A percentile compares a stretch with the other conserved stretches of the same genome.
phyloP scores from a whole-genome alignment of 2,113 vertebrate species.

The Phyllopteryx taeniolatus region DNA sequence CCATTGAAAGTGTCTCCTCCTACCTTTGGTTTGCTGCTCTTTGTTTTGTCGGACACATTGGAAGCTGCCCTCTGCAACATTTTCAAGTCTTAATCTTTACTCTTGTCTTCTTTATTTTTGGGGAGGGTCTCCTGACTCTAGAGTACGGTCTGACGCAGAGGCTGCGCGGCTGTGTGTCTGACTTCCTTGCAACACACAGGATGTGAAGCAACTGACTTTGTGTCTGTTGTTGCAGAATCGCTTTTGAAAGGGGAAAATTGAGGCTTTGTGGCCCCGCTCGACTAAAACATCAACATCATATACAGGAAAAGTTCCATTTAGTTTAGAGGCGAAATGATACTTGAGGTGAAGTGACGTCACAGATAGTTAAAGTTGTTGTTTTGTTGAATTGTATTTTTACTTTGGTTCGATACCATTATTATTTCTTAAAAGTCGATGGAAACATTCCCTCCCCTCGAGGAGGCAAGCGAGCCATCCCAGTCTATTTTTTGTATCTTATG shows the following conservation, averaged over 20 bases:
- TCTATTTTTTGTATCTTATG: too few species aligned
- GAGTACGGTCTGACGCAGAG: conserved; percentile 33
- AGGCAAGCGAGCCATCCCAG: too few species aligned
- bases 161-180: conserved; percentile 27
- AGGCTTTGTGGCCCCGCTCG: conserved; percentile 46
- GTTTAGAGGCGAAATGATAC: conserved; percentile 3
- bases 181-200: conserved; percentile 74
- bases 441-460: not conserved
- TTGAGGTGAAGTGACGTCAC: not conserved
- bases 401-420: not conserved
- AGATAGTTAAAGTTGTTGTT: not conserved
- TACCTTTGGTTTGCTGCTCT: conserved; percentile 76
- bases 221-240: conserved; percentile 44
- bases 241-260: conserved; percentile 61
- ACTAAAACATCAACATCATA: conserved; percentile 28
- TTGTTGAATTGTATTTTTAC: not conserved
- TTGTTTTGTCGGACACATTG: conserved; percentile 74
- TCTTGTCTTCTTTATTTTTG: conserved; percentile 2
- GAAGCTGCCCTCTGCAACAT: conserved; percentile 76
- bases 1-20: conserved; percentile 10
- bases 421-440: not conserved
- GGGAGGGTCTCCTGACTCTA: conserved; percentile 17
- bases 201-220: conserved; percentile 67
- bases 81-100: conserved; percentile 19
- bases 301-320: conserved; percentile 50